phyloP scores from a whole-genome alignment of 2,888 invertebrate species.

The Agrotis exclamationis region DNA sequence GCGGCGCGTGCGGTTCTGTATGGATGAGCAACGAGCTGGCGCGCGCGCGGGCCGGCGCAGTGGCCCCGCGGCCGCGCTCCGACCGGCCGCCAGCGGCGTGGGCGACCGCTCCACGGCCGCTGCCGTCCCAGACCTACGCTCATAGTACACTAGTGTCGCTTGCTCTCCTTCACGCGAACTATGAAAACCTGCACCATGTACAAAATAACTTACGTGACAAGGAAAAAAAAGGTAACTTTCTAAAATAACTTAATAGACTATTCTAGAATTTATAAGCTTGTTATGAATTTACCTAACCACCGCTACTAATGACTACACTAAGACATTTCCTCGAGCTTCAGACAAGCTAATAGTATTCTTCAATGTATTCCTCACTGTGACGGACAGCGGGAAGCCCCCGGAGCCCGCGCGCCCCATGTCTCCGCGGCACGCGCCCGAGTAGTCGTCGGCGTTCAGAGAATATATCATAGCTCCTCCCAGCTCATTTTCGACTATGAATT shows the following conservation, averaged over 20 bases:
- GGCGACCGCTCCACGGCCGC: conserved; percentile 38
- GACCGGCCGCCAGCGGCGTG: conserved; percentile 30
- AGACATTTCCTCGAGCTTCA: conserved; percentile 3
- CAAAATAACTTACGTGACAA: conserved; percentile 88
- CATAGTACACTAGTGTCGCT: conserved; percentile 52
- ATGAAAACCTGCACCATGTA: conserved; percentile 89
- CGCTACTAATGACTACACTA: background rate
- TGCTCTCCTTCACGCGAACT: conserved; percentile 56
- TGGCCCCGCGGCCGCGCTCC: conserved; percentile 6
- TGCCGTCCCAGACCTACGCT: conserved; percentile 30
- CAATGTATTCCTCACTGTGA: conserved; percentile 74
- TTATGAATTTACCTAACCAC: conserved; percentile 10
- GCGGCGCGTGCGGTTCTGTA: conserved; percentile 80
- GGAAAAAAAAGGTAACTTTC: conserved; percentile 83
- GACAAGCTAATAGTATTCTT: conserved; percentile 10
- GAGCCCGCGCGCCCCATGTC: conserved; percentile 42
- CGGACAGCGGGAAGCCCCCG: conserved; percentile 72
- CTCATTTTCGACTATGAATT: conserved; percentile 91
- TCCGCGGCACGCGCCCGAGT: conserved; percentile 90
- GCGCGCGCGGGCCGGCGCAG: conserved; percentile 54
- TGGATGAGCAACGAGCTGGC: conserved; percentile 72
- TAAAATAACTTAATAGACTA: conserved; percentile 40
- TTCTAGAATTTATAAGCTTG: conserved; percentile 7
- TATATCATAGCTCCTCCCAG: conserved; percentile 96
- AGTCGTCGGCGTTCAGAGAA: conserved; percentile 96